Conservation (phyloP, 2,113 vertebrate genomes). For the Myiagra hebetior region DNA sequence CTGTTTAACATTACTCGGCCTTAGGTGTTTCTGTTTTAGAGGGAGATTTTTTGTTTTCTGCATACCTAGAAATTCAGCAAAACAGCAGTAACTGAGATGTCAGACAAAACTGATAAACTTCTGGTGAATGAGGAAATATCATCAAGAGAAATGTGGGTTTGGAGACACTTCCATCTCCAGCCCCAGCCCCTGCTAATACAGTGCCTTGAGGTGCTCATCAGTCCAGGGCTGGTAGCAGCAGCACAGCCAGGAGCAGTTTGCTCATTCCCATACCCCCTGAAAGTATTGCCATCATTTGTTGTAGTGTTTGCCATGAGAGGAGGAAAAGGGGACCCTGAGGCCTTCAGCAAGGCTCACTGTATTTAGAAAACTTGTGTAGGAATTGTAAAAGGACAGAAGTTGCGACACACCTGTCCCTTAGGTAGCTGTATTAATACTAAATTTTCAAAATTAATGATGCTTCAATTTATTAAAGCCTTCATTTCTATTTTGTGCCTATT, state of each 20-base stretch:
- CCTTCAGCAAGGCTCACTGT: background rate
- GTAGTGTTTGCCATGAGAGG: background rate
- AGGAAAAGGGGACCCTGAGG: background rate
- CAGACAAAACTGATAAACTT: background rate
- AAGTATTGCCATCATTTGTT: background rate
- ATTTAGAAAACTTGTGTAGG: background rate
- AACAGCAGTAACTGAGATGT: background rate
- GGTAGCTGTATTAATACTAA: background rate
- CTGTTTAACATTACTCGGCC: background rate
- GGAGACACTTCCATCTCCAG: background rate
- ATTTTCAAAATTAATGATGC: background rate
- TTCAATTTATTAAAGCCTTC: background rate
- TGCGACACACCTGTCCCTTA: background rate
- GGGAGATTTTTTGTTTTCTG: background rate
- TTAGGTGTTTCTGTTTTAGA: background rate
- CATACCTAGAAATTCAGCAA: background rate
- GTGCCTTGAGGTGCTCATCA: background rate
- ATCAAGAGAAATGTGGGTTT: background rate
- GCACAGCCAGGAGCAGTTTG: background rate
- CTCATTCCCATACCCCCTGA: background rate
- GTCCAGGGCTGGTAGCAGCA: background rate
- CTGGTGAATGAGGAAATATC: background rate
- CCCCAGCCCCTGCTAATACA: no score
- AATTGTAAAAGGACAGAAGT: background rate
- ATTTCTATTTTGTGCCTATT: background rate